Base-by-base conservation (phyloP, 2,888 invertebrate genomes). In the Calliphora vomitoria region DNA sequence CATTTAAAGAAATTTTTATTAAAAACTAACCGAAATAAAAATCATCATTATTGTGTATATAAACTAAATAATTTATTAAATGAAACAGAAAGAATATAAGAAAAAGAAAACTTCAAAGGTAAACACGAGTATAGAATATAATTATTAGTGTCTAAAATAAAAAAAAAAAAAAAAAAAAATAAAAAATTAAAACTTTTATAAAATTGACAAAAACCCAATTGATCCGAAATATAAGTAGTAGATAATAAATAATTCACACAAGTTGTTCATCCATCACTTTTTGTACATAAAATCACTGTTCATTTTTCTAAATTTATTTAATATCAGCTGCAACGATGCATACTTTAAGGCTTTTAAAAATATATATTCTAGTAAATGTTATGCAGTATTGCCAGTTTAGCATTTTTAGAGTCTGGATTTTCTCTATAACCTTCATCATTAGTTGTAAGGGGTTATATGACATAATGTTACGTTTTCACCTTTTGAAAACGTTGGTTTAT, bases 1-100 rank as follows among this genome's bases (percentile, higher is more conserved):
- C 66, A 89, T 90, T 82, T 90, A 88, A 87, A 72, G 69, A 10
- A 20, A 72, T 44, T 69, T 8, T 25, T 47, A 66, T 18, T 44
- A 8, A 8, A 31, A 25, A 58, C 3, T n/a, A 72, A 44, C 6
- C 44, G 25, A 62, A 18, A 76, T n/a, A 35, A 13, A 68, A 31
- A 15, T 55, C 72, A 68, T 53, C n/a, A 66, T 31, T 60, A 75
- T 60, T 68, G n/a, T 75, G 38, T 75, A 75, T 6, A 85, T 74
- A 72, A 81, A 53, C 20, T 31, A 60, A 25, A 55, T 8, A 10
- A 72, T 41, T 64, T 41, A 44, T 47, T 58, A 6, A 62, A 53
- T 18, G 13, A 71, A 35, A 15, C 25, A 66, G 8, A 64, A 2
- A 58, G 69, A 55, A 44, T 18, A 11, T 15, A 69, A 15, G 4